Evolutionary conservation across 2,888 invertebrate genomes (phyloP).

Genomic region (Apamea anceps): DNA sequence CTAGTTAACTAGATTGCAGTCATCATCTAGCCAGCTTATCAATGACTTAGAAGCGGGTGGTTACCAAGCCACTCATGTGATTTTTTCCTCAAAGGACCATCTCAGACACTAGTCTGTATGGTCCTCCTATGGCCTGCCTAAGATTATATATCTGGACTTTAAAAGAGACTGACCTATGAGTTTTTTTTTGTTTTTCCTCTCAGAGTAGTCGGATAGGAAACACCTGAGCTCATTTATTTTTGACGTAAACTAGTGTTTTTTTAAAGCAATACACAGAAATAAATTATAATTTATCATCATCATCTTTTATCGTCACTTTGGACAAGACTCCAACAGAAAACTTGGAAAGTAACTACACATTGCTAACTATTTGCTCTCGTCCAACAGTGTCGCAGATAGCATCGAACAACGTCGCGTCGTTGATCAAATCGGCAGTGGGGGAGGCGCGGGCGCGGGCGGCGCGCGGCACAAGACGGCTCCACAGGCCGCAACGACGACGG

Average conservation of each 20-base stretch:
- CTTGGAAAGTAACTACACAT: neutral
- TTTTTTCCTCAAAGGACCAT: neutral
- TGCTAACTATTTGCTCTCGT: neutral
- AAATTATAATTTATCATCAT: too few relatives aligned
- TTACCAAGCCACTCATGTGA: neutral
- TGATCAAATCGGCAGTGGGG: slow-evolving; percentile 75
- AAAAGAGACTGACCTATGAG: neutral
- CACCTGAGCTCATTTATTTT: neutral
- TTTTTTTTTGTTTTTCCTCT: neutral
- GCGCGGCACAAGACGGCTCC: slow-evolving; percentile 86
- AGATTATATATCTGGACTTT: neutral
- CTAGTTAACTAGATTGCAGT: neutral
- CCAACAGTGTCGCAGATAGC: slow-evolving; percentile 88
- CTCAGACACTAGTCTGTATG: neutral
- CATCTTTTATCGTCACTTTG: too few relatives aligned
- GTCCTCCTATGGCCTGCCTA: neutral
- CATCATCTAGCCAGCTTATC: neutral
- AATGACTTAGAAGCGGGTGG: neutral
- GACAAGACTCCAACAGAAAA: neutral
- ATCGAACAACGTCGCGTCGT: slow-evolving; percentile 80
- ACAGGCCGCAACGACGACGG: slow-evolving; percentile 92
- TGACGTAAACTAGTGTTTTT: neutral
- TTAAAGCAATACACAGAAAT: neutral
- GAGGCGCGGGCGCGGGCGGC: slow-evolving; percentile 84
- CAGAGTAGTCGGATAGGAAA: neutral